Conservation (phyloP, 2,797 vertebrate genomes). For the Ptychobarbus kaznakovi region DNA sequence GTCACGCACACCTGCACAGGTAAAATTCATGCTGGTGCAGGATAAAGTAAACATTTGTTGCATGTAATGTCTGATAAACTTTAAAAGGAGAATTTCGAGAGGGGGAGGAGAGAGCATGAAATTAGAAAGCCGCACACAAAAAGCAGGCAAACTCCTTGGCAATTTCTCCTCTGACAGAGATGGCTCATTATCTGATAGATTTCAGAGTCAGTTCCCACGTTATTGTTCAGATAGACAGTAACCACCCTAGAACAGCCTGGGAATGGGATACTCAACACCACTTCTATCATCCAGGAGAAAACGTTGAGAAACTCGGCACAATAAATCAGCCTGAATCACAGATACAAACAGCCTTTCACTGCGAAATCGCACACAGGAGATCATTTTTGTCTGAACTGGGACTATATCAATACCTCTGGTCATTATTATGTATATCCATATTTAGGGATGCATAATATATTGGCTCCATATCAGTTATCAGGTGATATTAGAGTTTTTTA, state of each 20-base stretch:
- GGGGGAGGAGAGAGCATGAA: conserved; percentile 42
- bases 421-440: conserved; percentile 41
- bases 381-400: conserved; percentile 32
- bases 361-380: conserved; percentile 45
- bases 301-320: conserved; percentile 66
- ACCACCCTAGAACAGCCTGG: conserved; percentile 82
- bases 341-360: conserved; percentile 57
- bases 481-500: not conserved
- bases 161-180: conserved; percentile 68
- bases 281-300: conserved; percentile 81
- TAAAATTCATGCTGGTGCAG: not conserved
- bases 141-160: conserved; percentile 71
- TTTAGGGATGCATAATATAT: conserved; percentile 6
- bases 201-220: conserved; percentile 85
- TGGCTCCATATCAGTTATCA: not conserved
- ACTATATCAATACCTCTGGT: conserved; percentile 31
- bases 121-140: conserved; percentile 33
- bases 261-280: conserved; percentile 89
- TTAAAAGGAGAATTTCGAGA: conserved; percentile 15
- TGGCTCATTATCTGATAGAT: conserved; percentile 92
- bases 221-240: conserved; percentile 80
- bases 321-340: conserved; percentile 52
- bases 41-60: conserved; percentile 24
- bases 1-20: conserved; percentile 36
- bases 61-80: not conserved